phyloP scores from a whole-genome alignment of 2,888 invertebrate genomes.

The Aproaerema taeniolella region DNA sequence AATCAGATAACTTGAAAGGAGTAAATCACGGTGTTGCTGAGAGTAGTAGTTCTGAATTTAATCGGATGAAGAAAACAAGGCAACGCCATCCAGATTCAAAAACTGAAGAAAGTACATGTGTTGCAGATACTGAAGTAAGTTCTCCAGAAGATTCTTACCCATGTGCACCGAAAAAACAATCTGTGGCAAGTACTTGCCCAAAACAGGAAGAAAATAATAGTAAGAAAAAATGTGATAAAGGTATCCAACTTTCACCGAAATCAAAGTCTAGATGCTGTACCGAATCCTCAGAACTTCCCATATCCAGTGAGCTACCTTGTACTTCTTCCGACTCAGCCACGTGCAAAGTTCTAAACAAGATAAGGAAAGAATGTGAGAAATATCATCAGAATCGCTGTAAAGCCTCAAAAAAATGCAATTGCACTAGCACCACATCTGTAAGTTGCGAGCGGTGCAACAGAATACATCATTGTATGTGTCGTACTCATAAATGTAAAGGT shows the following conservation, averaged over 20 bases:
- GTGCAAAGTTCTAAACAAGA: slow-evolving; percentile 57
- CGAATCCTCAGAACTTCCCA: slow-evolving; percentile 45
- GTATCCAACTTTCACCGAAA: slow-evolving; percentile 39
- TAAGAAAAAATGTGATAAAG: slow-evolving; percentile 30
- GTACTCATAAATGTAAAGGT: slow-evolving; percentile 48
- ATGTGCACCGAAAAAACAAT: too few species aligned
- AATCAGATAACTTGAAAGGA: slow-evolving; percentile 21
- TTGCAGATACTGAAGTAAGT: too few species aligned
- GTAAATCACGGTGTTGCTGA: not conserved
- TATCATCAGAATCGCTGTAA: slow-evolving; percentile 58
- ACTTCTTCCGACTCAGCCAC: slow-evolving; percentile 58
- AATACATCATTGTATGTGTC: slow-evolving; percentile 47
- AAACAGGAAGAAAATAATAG: not conserved
- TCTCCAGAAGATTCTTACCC: too few species aligned
- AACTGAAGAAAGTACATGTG: too few species aligned
- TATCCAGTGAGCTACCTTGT: slow-evolving; percentile 48
- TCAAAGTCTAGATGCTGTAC: slow-evolving; percentile 29
- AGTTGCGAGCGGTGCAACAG: slow-evolving; percentile 56
- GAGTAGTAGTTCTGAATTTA: slow-evolving; percentile 2
- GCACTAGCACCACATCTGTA: slow-evolving; percentile 53
- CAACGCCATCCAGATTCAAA: too few species aligned
- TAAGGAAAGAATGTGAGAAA: slow-evolving; percentile 62
- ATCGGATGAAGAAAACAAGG: too few species aligned
- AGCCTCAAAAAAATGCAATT: slow-evolving; percentile 40
- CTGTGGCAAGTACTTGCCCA: not conserved